Evolutionary conservation across 2,797 vertebrate species (phyloP).

Genomic region (Ptychadena robeensis): DNA sequence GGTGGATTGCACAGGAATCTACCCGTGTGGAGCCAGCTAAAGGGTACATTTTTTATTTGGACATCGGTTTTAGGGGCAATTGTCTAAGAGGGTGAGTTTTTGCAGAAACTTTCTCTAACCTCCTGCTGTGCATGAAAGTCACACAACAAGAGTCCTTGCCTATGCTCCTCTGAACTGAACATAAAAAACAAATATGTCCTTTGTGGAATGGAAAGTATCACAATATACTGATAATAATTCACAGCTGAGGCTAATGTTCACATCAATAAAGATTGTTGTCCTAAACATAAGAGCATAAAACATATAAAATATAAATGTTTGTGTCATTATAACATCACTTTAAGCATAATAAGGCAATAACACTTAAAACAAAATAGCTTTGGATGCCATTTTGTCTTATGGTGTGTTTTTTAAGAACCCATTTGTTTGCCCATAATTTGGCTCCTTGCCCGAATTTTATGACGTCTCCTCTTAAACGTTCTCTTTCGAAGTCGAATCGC

Average conservation of each 20-base stretch:
- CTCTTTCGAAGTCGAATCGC: neutral
- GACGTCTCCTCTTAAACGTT: neutral
- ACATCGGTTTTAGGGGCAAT: too few relatives aligned
- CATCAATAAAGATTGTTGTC: neutral
- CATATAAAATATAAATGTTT: neutral
- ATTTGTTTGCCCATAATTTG: slow-evolving; percentile 8
- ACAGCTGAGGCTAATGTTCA: neutral
- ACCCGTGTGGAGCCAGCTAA: too few relatives aligned
- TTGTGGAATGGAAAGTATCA: too few relatives aligned
- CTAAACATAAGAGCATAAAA: neutral
- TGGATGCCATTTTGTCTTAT: neutral
- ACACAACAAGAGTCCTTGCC: too few relatives aligned
- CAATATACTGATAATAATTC: too few relatives aligned
- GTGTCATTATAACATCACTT: neutral
- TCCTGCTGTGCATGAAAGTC: too few relatives aligned
- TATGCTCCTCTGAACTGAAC: too few relatives aligned
- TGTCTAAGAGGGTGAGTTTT: too few relatives aligned
- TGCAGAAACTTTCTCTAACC: too few relatives aligned
- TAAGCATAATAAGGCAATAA: neutral
- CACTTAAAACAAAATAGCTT: slow-evolving; percentile 1
- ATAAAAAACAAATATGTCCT: too few relatives aligned
- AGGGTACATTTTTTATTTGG: too few relatives aligned
- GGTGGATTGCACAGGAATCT: too few relatives aligned
- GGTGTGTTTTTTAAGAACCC: neutral
- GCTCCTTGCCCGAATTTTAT: neutral